A percentile compares a stretch with the other conserved stretches of the same genome.
phyloP scores from a whole-genome alignment of 2,797 vertebrate species.

The Neomorphus geoffroyi region DNA sequence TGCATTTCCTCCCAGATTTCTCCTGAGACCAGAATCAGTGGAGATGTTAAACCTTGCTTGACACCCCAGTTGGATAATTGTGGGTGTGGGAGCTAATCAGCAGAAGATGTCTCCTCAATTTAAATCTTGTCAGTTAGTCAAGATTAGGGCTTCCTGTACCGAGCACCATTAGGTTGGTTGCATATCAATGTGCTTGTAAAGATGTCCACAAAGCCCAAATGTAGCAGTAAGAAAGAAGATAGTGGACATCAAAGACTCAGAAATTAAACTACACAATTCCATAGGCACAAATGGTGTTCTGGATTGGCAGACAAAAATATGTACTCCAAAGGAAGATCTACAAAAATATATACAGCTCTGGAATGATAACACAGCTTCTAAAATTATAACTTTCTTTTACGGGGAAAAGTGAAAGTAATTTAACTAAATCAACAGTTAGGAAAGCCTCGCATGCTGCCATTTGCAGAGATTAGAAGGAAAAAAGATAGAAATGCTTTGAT shows the following conservation, averaged over 20 bases:
- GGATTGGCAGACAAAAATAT: constrained; percentile 56
- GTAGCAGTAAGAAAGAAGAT: constrained; percentile 81
- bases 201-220: constrained; percentile 88
- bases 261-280: constrained; percentile 78
- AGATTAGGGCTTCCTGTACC: constrained; percentile 99
- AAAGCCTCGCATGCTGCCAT: constrained; percentile 40
- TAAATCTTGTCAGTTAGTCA: constrained; percentile 99
- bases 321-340: constrained; percentile 1
- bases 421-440: constrained; percentile 45
- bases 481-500: constrained; percentile 1
- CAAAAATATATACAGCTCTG: constrained; percentile 32
- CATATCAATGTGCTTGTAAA: constrained; percentile 96
- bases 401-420: neutral
- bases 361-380: neutral
- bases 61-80: constrained; percentile 99
- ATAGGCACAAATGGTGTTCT: constrained; percentile 63
- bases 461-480: neutral
- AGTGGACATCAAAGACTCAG: constrained; percentile 82
- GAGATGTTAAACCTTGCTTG: constrained; percentile 99
- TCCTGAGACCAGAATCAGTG: constrained; percentile 99
- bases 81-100: constrained; percentile 99
- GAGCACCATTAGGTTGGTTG: constrained; percentile 99
- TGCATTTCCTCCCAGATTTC: constrained; percentile 99
- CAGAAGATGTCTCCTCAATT: constrained; percentile 99
- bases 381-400: constrained; percentile 25